These are phyloP conservation scores for Sycophila sp. DNA, from an alignment of 1,140 invertebrate species.

Conservation along the genomic window DNA sequence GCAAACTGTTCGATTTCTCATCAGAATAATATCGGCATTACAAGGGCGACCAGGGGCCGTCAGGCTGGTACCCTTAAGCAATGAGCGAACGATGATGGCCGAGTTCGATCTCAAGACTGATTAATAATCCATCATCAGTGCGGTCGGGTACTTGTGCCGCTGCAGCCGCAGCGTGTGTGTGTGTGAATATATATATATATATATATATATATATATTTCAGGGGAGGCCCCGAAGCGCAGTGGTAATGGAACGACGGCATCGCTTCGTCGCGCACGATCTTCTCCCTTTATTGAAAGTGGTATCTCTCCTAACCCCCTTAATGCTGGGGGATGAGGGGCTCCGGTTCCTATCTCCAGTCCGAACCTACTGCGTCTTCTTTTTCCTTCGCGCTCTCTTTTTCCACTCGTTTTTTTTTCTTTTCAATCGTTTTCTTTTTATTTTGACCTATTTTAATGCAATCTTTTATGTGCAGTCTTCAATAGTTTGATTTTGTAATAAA, in stretches of 20 bases:
- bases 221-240: background rate
- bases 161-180: too few relatives aligned
- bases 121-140: conserved; percentile 18
- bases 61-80: background rate
- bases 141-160: too few relatives aligned
- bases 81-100: conserved; percentile 5
- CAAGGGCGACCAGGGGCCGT: background rate
- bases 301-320: background rate
- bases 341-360: too few relatives aligned
- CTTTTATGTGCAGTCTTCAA: too few relatives aligned
- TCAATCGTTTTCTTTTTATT: too few relatives aligned
- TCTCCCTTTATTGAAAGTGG: conserved; percentile 12
- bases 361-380: too few relatives aligned
- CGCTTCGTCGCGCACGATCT: background rate
- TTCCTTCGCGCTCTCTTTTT: background rate
- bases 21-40: background rate
- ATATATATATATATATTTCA: too few relatives aligned
- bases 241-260: background rate
- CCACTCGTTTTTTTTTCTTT: background rate
- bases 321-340: background rate
- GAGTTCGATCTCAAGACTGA: conserved; percentile 12
- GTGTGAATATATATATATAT: too few relatives aligned
- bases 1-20: background rate
- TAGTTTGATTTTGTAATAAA: too few relatives aligned
- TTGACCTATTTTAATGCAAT: too few relatives aligned